phyloP scores from a whole-genome alignment of 2,888 invertebrate species.

The Pachycephus smyrnensis region DNA sequence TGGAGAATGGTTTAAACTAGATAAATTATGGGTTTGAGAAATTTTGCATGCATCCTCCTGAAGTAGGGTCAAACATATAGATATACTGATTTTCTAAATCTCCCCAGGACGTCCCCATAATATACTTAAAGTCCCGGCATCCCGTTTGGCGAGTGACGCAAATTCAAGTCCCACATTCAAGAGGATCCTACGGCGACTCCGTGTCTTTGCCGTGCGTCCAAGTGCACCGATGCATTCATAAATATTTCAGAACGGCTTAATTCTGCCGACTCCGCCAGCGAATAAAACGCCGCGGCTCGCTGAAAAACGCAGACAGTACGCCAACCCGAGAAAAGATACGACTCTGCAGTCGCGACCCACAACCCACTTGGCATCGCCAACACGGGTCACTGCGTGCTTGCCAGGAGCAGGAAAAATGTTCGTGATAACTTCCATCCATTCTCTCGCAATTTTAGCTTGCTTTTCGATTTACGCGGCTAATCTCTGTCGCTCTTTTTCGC shows the following conservation, averaged over 20 bases:
- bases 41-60: not conserved
- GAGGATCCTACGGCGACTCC: conserved; percentile 30
- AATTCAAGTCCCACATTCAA: conserved; percentile 40
- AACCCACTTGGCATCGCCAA: conserved; percentile 50
- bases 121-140: conserved; percentile 15
- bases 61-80: not conserved
- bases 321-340: conserved; percentile 35
- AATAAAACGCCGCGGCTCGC: conserved; percentile 61
- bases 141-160: conserved; percentile 47
- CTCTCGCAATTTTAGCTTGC: conserved; percentile 33
- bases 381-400: conserved; percentile 52
- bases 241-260: conserved; percentile 68
- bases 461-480: conserved; percentile 39
- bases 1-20: not conserved
- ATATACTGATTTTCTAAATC: conserved; percentile 2
- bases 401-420: conserved; percentile 46
- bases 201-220: conserved; percentile 51
- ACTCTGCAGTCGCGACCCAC: conserved; percentile 55
- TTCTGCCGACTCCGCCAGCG: conserved; percentile 59
- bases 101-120: conserved; percentile 6
- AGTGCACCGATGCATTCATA: conserved; percentile 62
- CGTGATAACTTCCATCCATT: conserved; percentile 47
- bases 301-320: conserved; percentile 61
- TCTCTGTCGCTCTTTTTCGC: not conserved
- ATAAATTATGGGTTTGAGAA: not conserved